Evolutionary conservation across 2,113 vertebrate species (phyloP), one percentile per base, ranked within the genome.

Genomic region (Calidris pugnax): DNA sequence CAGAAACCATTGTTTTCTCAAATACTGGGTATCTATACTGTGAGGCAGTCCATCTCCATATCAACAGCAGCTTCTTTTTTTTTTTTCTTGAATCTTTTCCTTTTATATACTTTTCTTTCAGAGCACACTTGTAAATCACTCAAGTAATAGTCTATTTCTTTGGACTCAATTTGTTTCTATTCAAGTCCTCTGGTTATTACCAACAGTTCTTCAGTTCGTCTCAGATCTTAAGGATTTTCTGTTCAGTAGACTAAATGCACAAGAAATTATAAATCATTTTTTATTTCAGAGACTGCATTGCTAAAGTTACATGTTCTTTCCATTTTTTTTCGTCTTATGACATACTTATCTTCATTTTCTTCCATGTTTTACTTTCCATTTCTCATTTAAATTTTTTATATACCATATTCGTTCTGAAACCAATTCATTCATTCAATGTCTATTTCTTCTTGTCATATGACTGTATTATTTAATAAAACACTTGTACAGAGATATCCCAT

Each of bases 151-250:
- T 75, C 87, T 92, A 55, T 84, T 93, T 92, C 92, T 94, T 84
- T 84, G 28, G 55, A 56, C 55, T 93, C 27, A 80, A 88, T 94
- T 93, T 90, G 41, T 90, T 93, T 63, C 72, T 93, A 74, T 96
- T 95, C 63, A 88, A 64, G 82, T 94, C 15, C 30, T 94, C 47
- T 92, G n/a, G 47, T 83, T 96, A 77, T 95, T 96, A 93, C 78
- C 55, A 86, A 77, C 30, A 93, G 37, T 87, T 91, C 72, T 96
- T 72, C 56, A 68, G 73, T 82, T 96, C 82, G 39, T 77, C 79
- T 88, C 55, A 59, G 47, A 74, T 77, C 74, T 90, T 86, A 91
- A 90, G 82, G 23, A 79, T 95, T 95, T 94, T 94, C 72, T 92
- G 32, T 62, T 96, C 83, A 51, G 41, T 51, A 85, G 74, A 45